Base-by-base conservation (phyloP, 2,888 invertebrate species). In the Drosophila diplacantha region DNA sequence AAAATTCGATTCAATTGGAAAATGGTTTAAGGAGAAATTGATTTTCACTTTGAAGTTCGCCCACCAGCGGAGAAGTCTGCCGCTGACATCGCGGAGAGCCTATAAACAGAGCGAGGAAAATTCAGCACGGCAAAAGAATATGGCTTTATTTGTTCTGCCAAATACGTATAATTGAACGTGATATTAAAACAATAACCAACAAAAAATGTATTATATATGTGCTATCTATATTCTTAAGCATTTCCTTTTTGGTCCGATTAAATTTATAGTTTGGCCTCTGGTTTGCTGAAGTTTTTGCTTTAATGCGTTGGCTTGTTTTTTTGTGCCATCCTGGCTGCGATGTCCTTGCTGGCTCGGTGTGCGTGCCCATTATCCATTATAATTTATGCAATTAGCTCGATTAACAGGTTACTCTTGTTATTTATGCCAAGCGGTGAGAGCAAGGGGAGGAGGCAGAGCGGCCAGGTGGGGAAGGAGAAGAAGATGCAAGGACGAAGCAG, bases 311-410 rank as follows among this genome's bases (percentile, higher is more conserved):
- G 34, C 12, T 37, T 38, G 37, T 18, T 24, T 44, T 29, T 35
- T 29, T 39, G 18, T 26, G 44, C 38, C 51, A 51, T 55, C n/a
- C 49, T 31, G 34, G 12, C 50, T 61, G 18, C 5, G 14, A 24
- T 62, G 61, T 61, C 61, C 53, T 59, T 62, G 46, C 38, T 49
- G 49, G 7, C 26, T n/a, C n/a, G 22, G 24, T 51, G 37, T 69
- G 69, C 34, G 59, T 63, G 39, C 63, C 70, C 67, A 61, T 71
- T 74, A 71, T 69, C 66, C 65, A 72, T 70, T 71, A 79, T 82
- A 84, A 84, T 85, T 75, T 78, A 78, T 81, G 75, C 85, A 85
- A 85, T 85, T 85, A 85, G 78, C 78, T 69, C 76, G 76, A 85
- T 84, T 85, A 84, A 81, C 83, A 73, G 75, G 63, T 79, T 80